Evolutionary conservation across 1,140 invertebrate species (phyloP), one percentile per base, ranked within the genome.

Genomic region (Telenomus remus): DNA sequence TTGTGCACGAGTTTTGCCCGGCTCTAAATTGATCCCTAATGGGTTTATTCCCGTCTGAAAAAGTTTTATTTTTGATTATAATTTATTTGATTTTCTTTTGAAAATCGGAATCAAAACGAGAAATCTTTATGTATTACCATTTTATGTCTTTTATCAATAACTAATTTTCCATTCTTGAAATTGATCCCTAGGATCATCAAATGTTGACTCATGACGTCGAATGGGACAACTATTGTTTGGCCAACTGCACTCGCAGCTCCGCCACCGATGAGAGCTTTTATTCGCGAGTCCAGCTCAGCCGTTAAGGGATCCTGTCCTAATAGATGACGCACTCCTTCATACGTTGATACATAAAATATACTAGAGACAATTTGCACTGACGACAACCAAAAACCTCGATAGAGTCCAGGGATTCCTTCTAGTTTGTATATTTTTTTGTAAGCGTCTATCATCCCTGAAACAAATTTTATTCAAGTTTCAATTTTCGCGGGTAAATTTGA

Each of bases 191-290:
- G 89, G 75, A 99, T 93, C 97, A 99, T 99, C 50, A 98, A 91
- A 86, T 99, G 97, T 82, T 99, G 97, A 81, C 96, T 97, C 33
- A 99, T 90, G 33, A 99, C 93, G 88, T 99, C 97, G 86, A 99
- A 97, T 13, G 97, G 97, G 48, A 98, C 97, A 77, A 98, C 95
- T 57, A 98, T 94, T 0, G 96, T 98, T 88, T 99, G 97, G 1
- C 96, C 95, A 35, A 98, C 95, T 12, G 97, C 83, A 5, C 97
- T 98, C 0, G 97, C 97, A 81, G 92, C 92, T 5, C 93, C 96
- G 14, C 97, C 97, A 15, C 92, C 95, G 59, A 96, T 90, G 33
- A 95, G 86, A 11, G 94, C 93, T 88, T 92, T 92, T 12, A 93
- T 78, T 84, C 90, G 88, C 1, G 91, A 90, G 76, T 92, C 91